Percentiles rank a stretch among this genome's conserved stretches.
Evolutionary conservation across 2,797 vertebrate genomes (phyloP).

Genomic region (Channa striata): DNA sequence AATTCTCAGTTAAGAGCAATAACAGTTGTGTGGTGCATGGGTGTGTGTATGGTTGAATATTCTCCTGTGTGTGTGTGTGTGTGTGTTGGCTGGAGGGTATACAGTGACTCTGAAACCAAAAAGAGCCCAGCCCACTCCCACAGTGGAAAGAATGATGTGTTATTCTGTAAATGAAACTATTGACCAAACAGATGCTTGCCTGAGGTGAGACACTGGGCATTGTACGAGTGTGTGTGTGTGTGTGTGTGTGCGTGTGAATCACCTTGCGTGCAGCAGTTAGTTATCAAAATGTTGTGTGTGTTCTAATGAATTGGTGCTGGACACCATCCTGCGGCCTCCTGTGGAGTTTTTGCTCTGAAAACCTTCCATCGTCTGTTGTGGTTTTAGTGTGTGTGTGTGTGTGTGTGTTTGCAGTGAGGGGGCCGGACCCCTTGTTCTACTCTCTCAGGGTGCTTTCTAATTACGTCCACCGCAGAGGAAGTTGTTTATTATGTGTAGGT

Average conservation of each 20-base stretch:
- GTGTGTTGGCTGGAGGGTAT: conserved; percentile 67
- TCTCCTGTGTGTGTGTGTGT: conserved; percentile 42
- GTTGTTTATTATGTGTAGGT: conserved; percentile 71
- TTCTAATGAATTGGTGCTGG: conserved; percentile 18
- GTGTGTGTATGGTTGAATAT: conserved; percentile 48
- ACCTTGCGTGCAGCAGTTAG: conserved; percentile 39
- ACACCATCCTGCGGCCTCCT: conserved; percentile 47
- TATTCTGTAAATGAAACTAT: conserved; percentile 77
- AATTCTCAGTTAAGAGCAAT: conserved; percentile 52
- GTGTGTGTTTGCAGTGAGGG: conserved; percentile 31
- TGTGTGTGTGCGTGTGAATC: conserved; percentile 47
- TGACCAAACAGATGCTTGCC: conserved; percentile 72
- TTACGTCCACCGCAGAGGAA: conserved; percentile 68
- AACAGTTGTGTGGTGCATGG: conserved; percentile 47
- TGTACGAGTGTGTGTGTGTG: conserved; percentile 45
- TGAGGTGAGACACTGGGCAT: conserved; percentile 72
- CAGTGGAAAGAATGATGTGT: conserved; percentile 82
- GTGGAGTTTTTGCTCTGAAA: conserved; percentile 52
- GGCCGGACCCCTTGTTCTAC: conserved; percentile 36
- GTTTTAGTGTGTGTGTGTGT: conserved; percentile 38
- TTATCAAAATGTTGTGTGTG: conserved; percentile 32
- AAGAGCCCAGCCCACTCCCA: conserved; percentile 78
- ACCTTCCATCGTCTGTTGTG: conserved; percentile 49
- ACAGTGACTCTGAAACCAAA: conserved; percentile 79
- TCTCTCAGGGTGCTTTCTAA: conserved; percentile 61